Base-by-base conservation (phyloP, 2,113 vertebrate genomes). In the Callipepla californica region DNA sequence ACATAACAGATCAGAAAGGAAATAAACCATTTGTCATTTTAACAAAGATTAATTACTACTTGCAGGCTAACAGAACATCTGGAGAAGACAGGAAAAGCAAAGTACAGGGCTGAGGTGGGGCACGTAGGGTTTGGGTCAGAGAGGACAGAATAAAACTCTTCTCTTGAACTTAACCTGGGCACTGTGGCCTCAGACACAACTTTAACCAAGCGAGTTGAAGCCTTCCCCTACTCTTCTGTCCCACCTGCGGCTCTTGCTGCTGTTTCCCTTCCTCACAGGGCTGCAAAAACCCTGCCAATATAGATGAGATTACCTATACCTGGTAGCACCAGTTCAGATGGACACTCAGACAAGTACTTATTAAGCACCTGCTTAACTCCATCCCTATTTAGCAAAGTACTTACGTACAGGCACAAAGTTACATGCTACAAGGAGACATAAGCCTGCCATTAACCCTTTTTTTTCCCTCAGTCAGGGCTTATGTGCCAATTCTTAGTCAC, bases 301-400 rank as follows among this genome's bases (percentile, higher is more conserved):
- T 82, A 59, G 65, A 94, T 1, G 5, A 68, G 91, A 62, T 87
- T 69, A 57, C 38, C 79, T 36, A 22, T 8, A 89, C 81, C 61
- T 82, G 87, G 85, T 44, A 47, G 85, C 55, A 70, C 22, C 57
- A 59, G 34, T 79, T 93, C 80, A 92, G 80, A 92, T 21, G 63
- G 72, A 90, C 94, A 92, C 74, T 81, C 42, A 34, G 45, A 45
- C 21, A 81, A 73, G 77, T 42, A 93, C 55, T 95, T 94, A 92
- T 34, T 62, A 88, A 88, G 92, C 73, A 90, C 82, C 90, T 36
- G 48, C 92, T 95, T 96, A 96, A 93, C 72, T 82, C 61, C 76
- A 92, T 90, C 91, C 93, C 65, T 92, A 78, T 78, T 96, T 96
- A 95, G 95, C 59, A 94, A 83, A 93, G 93, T 26, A 82, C 73